phyloP scores from a whole-genome alignment of 1,140 invertebrate genomes.

The Diabrotica virgifera region DNA sequence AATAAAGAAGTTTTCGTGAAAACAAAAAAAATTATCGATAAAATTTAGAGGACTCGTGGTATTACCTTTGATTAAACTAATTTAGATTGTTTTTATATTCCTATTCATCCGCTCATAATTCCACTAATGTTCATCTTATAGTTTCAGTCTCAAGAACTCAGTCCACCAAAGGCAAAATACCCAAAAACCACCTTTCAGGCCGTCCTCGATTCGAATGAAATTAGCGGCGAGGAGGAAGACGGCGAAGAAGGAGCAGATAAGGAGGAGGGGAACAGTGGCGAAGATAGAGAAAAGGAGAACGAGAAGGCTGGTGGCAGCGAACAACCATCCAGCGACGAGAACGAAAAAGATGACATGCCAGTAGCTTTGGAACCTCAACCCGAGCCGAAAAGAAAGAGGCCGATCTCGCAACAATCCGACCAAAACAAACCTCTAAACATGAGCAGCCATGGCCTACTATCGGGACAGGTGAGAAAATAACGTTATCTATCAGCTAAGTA shows the following conservation, averaged over 20 bases:
- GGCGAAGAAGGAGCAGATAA: constrained; percentile 6
- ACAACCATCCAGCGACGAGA: constrained; percentile 6
- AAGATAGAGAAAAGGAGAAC: constrained; percentile 9
- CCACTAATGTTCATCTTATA: no score
- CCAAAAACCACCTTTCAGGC: not conserved
- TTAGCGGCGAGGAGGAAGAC: constrained; percentile 12
- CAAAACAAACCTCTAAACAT: constrained; percentile 43
- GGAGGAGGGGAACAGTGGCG: not conserved
- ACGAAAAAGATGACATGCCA: constrained; percentile 39
- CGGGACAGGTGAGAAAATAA: constrained; percentile 39
- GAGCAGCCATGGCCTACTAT: constrained; percentile 46
- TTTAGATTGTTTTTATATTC: no score
- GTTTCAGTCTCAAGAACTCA: constrained; percentile 24
- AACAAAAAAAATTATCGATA: no score
- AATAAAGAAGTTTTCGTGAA: no score
- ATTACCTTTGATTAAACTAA: no score
- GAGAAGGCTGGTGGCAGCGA: constrained; percentile 9
- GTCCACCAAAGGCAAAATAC: constrained; percentile 8
- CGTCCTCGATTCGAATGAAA: not conserved
- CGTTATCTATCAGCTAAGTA: constrained; percentile 5
- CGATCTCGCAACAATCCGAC: constrained; percentile 23
- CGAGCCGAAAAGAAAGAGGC: constrained; percentile 27
- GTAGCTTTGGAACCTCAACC: constrained; percentile 30
- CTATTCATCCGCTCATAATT: no score
- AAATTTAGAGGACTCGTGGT: no score